Percentiles rank a stretch among this genome's conserved stretches.
Conservation (phyloP, 2,797 vertebrate species). For the Hydrocynus forskahlii region DNA sequence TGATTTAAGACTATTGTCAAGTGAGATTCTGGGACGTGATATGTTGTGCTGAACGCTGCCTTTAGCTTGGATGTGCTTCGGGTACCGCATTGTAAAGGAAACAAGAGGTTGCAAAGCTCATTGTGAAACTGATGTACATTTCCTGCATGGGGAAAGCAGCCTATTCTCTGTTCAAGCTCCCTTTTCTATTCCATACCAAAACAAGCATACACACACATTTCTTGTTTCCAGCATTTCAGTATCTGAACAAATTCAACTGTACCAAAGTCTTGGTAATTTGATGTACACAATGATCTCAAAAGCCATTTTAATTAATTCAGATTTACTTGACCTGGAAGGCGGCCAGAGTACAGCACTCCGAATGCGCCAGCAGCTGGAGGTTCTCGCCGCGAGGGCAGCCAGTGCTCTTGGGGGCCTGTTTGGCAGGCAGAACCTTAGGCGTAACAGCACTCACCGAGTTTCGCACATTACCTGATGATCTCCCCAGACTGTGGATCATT, state of each 20-base stretch:
- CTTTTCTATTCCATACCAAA: neutral
- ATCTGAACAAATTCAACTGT: slow-evolving; percentile 27
- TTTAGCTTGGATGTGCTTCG: slow-evolving; percentile 22
- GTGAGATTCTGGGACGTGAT: slow-evolving; percentile 10
- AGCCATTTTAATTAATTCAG: slow-evolving; percentile 37
- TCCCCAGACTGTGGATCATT: slow-evolving; percentile 34
- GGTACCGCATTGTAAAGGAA: neutral
- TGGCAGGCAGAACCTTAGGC: slow-evolving; percentile 39
- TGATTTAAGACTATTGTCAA: slow-evolving; percentile 47
- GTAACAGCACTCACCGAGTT: slow-evolving; percentile 22
- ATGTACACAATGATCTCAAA: slow-evolving; percentile 33
- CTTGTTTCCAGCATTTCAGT: slow-evolving; percentile 14
- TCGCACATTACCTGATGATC: slow-evolving; percentile 47
- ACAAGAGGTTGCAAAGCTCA: neutral
- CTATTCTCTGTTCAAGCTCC: neutral
- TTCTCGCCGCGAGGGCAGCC: slow-evolving; percentile 23
- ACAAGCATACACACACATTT: too few relatives aligned
- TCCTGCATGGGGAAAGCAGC: slow-evolving; percentile 21
- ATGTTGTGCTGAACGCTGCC: slow-evolving; percentile 1
- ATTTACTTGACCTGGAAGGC: slow-evolving; percentile 33
- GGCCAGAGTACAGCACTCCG: slow-evolving; percentile 38
- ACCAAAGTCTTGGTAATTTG: slow-evolving; percentile 33
- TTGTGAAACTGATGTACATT: neutral
- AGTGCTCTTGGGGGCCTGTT: slow-evolving; percentile 17
- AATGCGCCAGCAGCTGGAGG: neutral